Base-by-base conservation (phyloP, 92 coral and sea anemone species). In the Epizoanthus illoricatus region DNA sequence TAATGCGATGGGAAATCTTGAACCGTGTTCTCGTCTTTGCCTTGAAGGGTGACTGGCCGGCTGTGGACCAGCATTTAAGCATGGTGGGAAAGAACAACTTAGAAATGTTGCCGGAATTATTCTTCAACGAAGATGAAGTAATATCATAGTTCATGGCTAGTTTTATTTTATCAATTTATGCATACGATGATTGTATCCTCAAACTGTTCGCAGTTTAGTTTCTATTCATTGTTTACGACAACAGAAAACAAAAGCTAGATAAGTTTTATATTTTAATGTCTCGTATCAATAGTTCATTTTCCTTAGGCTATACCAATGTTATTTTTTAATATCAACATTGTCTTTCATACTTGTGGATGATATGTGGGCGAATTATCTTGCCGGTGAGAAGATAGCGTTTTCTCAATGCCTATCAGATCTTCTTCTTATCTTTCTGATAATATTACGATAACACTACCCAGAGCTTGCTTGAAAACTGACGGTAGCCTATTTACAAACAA, bases 41-140 rank as follows among this genome's bases (percentile, higher is more conserved):
- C 11, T 17, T 86, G 45, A 93, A 93, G 74, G 91, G 91, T 54
- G 97, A 93, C 11, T 93, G 97, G 97, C 84, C 92, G 1, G 94
- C 94, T 0, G 97, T 93, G 55, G 97, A 91, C 24, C 97, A 93
- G 83, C 92, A 93, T 86, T 86, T 93, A 5, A 88, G 58, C 79
- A 82, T 80, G 81, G 86, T 93, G 43, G 97, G 85, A 76, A 90
- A 92, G 78, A 88, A 93, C 87, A 90, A 90, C 84, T 75, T 93
- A 94, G 97, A 93, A 65, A 63, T 42, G 60, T 45, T 63, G 18
- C 67, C 82, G 18, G 82, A 78, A 20, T 63, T 93, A 20, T 84
- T 93, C 36, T 79, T 91, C 59, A 83, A 89, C 36, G 92, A 90
- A 68, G 71, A 88, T 75, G 97, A 90, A 93, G 90, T 90, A 90